phyloP scores from a whole-genome alignment of 1,140 invertebrate genomes.

The Drosophila equinoxialis region DNA sequence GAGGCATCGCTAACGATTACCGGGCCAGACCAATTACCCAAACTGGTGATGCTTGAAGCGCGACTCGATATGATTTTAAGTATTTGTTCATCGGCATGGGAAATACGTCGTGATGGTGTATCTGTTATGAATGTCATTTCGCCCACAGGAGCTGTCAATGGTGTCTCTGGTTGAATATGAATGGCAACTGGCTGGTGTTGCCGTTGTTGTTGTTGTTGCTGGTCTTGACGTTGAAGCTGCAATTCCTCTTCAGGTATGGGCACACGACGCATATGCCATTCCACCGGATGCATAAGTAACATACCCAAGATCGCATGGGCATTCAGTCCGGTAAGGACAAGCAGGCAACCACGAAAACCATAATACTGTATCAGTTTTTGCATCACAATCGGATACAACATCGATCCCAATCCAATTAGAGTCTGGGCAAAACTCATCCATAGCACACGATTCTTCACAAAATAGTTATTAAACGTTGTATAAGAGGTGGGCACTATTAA shows the following conservation, averaged over 20 bases:
- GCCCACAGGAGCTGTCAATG: conserved; percentile 24
- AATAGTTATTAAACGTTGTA: conserved; percentile 86
- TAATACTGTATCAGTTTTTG: conserved; percentile 84
- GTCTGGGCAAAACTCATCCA: conserved; percentile 86
- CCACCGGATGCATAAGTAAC: conserved; percentile 86
- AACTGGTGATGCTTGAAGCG: conserved; percentile 78
- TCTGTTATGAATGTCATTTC: conserved; percentile 28
- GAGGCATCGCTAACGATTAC: conserved; percentile 76
- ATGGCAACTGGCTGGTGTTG: conserved; percentile 33
- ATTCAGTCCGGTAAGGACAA: conserved; percentile 86
- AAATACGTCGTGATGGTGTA: conserved; percentile 44
- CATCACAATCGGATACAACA: conserved; percentile 85
- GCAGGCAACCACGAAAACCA: conserved; percentile 86
- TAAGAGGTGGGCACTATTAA: conserved; percentile 85
- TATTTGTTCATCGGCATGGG: conserved; percentile 54
- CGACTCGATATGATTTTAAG: conserved; percentile 54
- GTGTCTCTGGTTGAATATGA: conserved; percentile 61
- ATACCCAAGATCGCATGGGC: conserved; percentile 87
- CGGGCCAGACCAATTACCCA: conserved; percentile 82
- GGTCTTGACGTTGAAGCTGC: conserved; percentile 7
- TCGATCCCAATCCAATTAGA: conserved; percentile 85
- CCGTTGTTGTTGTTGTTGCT: not conserved
- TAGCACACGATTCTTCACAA: conserved; percentile 85
- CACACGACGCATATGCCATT: conserved; percentile 86
- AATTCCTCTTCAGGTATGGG: conserved; percentile 47